Conservation (phyloP, 2,113 vertebrate species). For the Podarcis muralis region DNA sequence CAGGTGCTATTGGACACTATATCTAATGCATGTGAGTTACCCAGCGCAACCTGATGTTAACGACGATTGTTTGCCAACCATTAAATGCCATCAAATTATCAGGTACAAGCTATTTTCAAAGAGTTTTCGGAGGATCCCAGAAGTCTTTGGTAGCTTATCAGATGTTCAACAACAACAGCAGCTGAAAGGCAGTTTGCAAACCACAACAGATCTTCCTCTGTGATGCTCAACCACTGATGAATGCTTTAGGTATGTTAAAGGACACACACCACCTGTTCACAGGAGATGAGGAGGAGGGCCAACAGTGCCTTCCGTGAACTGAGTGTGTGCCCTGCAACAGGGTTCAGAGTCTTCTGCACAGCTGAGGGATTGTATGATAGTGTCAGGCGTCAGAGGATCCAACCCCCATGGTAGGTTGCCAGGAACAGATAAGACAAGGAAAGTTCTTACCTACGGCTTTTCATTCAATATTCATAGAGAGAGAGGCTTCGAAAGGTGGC, state of each 20-base stretch:
- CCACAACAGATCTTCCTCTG: not conserved
- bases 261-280: not conserved
- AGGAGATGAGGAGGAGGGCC: not conserved
- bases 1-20: not conserved
- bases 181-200: not conserved
- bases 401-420: too few relatives aligned
- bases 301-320: not conserved
- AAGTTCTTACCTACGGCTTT: too few relatives aligned
- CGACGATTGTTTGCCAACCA: not conserved
- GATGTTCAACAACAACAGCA: not conserved
- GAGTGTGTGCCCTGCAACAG: not conserved
- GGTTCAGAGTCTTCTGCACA: not conserved
- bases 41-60: not conserved
- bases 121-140: not conserved
- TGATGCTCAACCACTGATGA: not conserved
- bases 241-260: not conserved
- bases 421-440: too few relatives aligned
- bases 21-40: not conserved
- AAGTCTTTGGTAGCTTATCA: not conserved
- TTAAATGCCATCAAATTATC: not conserved
- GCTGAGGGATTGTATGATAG: too few relatives aligned
- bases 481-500: too few relatives aligned
- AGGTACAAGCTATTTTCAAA: not conserved
- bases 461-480: too few relatives aligned
- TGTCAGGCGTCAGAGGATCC: too few relatives aligned